Conservation (phyloP, 2,888 invertebrate species). For the Trachelus troglodyta region DNA sequence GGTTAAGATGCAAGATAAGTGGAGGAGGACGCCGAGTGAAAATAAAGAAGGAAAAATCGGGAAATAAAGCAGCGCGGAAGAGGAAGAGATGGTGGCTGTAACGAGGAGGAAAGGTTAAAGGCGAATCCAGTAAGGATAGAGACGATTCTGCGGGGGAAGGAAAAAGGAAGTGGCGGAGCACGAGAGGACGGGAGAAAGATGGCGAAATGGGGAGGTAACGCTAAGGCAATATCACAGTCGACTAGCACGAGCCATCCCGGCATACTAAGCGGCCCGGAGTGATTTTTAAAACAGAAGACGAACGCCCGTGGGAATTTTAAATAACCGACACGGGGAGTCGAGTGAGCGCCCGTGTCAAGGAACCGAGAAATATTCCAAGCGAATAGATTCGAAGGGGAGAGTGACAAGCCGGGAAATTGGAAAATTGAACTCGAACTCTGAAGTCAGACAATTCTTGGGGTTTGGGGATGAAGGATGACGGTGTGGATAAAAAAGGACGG, state of each 20-base stretch:
- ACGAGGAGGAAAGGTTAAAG: background rate
- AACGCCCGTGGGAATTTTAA: constrained; percentile 55
- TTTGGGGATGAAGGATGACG: background rate
- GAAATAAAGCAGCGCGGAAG: background rate
- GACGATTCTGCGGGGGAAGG: background rate
- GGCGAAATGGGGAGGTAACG: constrained; percentile 29
- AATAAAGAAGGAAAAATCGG: background rate
- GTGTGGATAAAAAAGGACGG: background rate
- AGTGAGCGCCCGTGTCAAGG: constrained; percentile 27
- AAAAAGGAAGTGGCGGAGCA: constrained; percentile 4
- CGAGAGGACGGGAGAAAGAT: constrained; percentile 7
- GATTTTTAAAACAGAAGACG: constrained; percentile 60
- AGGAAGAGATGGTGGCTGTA: background rate
- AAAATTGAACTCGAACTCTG: constrained; percentile 55
- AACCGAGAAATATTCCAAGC: constrained; percentile 49
- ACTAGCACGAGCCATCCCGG: constrained; percentile 51
- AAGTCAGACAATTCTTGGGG: background rate
- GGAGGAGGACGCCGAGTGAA: background rate
- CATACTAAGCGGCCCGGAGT: constrained; percentile 56
- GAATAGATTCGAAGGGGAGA: constrained; percentile 43
- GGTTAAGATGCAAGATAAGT: background rate
- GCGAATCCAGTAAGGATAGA: background rate
- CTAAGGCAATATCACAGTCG: constrained; percentile 61
- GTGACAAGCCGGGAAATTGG: constrained; percentile 62
- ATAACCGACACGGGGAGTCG: constrained; percentile 40